phyloP scores from a whole-genome alignment of 1,140 invertebrate genomes.

The Caenorhabditis brenneri region DNA sequence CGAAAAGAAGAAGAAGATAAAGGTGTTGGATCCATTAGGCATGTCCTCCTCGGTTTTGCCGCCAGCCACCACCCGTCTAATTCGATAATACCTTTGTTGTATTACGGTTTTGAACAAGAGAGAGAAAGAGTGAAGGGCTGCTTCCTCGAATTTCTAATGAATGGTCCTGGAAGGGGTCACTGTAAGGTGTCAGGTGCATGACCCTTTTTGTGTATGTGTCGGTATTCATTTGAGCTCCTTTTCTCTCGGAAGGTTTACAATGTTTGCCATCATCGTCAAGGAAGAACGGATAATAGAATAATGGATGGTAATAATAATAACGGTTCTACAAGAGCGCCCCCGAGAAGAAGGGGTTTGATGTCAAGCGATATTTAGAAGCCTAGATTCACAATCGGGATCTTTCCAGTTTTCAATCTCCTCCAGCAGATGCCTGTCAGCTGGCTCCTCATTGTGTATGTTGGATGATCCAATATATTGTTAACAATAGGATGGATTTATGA shows the following conservation, averaged over 20 bases:
- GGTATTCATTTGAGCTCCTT: neutral
- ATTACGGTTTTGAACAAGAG: neutral
- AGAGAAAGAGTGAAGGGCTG: neutral
- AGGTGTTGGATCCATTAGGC: slow-evolving; percentile 19
- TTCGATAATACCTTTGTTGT: slow-evolving; percentile 38
- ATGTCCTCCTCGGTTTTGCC: neutral
- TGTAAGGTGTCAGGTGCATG: neutral
- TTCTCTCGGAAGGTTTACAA: neutral
- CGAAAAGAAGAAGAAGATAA: too few relatives aligned
- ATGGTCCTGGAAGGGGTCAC: neutral
- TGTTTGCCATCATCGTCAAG: neutral
- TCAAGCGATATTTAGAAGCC: too few relatives aligned
- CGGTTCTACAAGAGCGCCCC: neutral
- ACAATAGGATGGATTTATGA: too few relatives aligned
- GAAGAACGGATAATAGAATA: neutral
- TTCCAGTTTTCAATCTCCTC: too few relatives aligned
- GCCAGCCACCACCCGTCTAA: neutral
- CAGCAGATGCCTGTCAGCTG: too few relatives aligned
- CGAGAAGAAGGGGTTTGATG: neutral
- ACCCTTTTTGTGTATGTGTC: neutral
- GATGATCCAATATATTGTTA: too few relatives aligned
- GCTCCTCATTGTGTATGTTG: too few relatives aligned
- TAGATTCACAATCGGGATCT: too few relatives aligned
- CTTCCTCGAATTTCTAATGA: neutral
- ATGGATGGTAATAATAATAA: neutral